Percentiles rank a stretch among this genome's conserved stretches.
These are phyloP conservation scores for Sphaerophoria rueppellii DNA, from an alignment of 2,888 invertebrate species.

Conservation along the genomic window DNA sequence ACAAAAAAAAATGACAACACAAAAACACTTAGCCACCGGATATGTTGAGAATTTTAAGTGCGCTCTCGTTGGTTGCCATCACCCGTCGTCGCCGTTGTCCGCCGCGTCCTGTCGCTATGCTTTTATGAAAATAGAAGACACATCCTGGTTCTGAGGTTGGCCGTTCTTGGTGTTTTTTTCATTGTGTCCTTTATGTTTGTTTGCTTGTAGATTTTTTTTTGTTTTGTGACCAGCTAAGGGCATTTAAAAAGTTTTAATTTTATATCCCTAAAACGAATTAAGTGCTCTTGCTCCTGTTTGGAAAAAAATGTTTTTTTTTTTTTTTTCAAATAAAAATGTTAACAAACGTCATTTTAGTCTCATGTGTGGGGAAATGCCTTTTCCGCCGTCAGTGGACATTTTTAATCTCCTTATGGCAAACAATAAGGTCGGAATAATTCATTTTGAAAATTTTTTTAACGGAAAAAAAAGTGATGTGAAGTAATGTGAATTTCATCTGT, in stretches of 20 bases:
- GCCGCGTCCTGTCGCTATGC: background rate
- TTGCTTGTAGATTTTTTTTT: background rate
- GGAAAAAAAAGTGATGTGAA: background rate
- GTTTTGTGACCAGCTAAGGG: conserved; percentile 2
- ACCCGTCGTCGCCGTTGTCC: no score
- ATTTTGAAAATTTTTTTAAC: background rate
- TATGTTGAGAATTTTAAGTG: conserved; percentile 43
- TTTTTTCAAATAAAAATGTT: background rate
- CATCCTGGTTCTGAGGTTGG: background rate
- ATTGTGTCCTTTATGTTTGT: background rate
- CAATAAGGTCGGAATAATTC: background rate
- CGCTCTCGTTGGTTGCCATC: background rate
- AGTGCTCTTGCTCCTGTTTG: background rate
- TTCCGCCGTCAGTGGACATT: background rate
- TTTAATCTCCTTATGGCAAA: background rate
- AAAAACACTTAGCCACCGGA: conserved; percentile 29
- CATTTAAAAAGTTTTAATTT: conserved; percentile 21
- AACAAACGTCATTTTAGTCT: background rate
- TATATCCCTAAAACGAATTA: background rate
- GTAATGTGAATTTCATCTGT: no score
- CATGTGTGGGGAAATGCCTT: background rate
- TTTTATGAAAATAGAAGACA: background rate
- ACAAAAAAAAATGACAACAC: background rate
- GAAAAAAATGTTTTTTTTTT: conserved; percentile 1
- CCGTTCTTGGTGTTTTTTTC: background rate